phyloP scores from a whole-genome alignment of 2,797 vertebrate genomes.

The Sebastolobus alascanus region DNA sequence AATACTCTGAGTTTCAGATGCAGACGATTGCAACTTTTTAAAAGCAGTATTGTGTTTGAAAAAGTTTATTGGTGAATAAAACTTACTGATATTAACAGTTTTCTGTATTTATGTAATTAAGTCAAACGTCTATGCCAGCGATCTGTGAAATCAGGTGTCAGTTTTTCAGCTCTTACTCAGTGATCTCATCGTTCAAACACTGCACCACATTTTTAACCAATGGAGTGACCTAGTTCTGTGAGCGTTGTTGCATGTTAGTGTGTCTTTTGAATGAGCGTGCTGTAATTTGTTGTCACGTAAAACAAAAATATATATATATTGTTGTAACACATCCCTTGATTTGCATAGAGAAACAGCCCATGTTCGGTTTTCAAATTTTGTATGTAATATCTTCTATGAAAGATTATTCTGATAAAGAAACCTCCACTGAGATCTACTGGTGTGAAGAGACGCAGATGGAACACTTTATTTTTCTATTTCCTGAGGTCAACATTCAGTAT shows the following conservation, averaged over 20 bases:
- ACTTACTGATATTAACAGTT: background rate
- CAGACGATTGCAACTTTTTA: background rate
- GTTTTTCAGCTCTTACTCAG: conserved; percentile 8
- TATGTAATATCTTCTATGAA: conserved; percentile 42
- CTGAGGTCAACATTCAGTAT: conserved; percentile 45
- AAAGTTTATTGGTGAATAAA: background rate
- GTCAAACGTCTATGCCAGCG: conserved; percentile 1
- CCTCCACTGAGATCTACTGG: conserved; percentile 15
- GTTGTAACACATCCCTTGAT: conserved; percentile 27
- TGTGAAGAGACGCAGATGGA: conserved; percentile 45
- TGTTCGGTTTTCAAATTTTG: conserved; percentile 39
- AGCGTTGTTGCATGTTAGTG: conserved; percentile 53
- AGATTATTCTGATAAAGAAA: conserved; percentile 47
- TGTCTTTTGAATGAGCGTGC: conserved; percentile 55
- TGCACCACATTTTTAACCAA: background rate
- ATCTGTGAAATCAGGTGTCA: conserved; percentile 5
- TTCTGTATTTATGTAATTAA: conserved; percentile 14
- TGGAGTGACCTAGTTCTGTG: conserved; percentile 48
- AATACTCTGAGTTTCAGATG: background rate
- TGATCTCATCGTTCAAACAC: conserved; percentile 13
- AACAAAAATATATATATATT: background rate
- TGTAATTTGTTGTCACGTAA: conserved; percentile 42
- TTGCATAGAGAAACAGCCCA: conserved; percentile 5
- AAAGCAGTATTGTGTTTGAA: background rate
- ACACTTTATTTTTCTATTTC: conserved; percentile 70